Conservation (phyloP, 2,888 invertebrate genomes). For the Neuroscelio doddi region DNA sequence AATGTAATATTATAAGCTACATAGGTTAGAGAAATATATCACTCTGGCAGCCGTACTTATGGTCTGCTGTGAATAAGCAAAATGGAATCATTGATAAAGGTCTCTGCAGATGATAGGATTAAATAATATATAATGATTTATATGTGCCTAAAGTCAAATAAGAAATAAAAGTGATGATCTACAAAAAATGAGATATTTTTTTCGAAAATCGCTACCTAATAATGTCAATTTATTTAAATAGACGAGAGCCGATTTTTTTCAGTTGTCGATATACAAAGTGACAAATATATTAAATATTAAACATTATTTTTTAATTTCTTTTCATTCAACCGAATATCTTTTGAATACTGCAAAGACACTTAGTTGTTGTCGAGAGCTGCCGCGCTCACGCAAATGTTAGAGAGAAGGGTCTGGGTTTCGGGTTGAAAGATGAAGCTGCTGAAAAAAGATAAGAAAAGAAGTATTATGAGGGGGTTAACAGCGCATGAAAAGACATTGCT, state of each 20-base stretch:
- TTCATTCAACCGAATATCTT: slow-evolving; percentile 13
- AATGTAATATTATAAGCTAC: slow-evolving; percentile 6
- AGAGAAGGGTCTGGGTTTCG: slow-evolving; percentile 77
- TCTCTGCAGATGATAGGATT: slow-evolving; percentile 20
- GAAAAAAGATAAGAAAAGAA: slow-evolving; percentile 73
- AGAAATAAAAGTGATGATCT: slow-evolving; percentile 12
- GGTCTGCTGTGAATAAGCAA: slow-evolving; percentile 25
- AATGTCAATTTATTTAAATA: slow-evolving; percentile 23
- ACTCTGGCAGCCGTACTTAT: slow-evolving; percentile 36
- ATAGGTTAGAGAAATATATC: slow-evolving; percentile 24
- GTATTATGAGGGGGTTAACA: slow-evolving; percentile 55
- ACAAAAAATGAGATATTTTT: slow-evolving; percentile 29
- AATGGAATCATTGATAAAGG: slow-evolving; percentile 16
- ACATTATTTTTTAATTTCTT: neutral
- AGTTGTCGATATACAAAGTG: slow-evolving; percentile 1
- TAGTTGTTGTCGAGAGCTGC: slow-evolving; percentile 68
- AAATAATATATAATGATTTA: slow-evolving; percentile 7
- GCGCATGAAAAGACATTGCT: slow-evolving; percentile 14
- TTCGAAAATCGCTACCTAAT: slow-evolving; percentile 37
- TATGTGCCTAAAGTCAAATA: slow-evolving; percentile 5
- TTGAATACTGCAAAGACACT: slow-evolving; percentile 40
- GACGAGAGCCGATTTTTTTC: slow-evolving; percentile 9
- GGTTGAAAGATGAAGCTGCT: slow-evolving; percentile 77
- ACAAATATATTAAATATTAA: slow-evolving; percentile 19
- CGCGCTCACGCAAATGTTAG: slow-evolving; percentile 73